Evolutionary conservation across 1,140 invertebrate genomes (phyloP), one percentile per base, ranked within the genome.

Genomic region (Pseudomyrmex flavicornis): DNA sequence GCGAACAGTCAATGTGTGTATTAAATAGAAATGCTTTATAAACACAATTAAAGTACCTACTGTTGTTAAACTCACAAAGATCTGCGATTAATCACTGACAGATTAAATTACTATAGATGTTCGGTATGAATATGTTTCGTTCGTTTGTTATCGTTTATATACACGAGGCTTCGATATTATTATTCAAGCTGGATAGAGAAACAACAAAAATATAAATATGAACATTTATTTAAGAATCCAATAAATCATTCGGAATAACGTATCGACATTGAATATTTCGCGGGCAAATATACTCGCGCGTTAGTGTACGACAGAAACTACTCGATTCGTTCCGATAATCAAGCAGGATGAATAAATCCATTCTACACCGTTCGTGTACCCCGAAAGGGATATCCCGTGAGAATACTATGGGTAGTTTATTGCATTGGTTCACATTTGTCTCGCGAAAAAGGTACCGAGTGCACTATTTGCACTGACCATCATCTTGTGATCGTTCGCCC

Each of bases 301-400:
- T 35, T 35, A 5, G 44, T 15, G 58, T 46, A 22, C 22, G 58
- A 63, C 80, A 63, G 76, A 72, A 46, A 46, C 44, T 17, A 72
- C 22, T 73, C 83, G 83, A 86, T 85, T 85, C 77, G 52, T 75
- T 59, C 54, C 22, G 84, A 87, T 83, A 87, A 87, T 83, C 82
- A 73, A 70, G 56, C 82, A 48, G 69, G 72, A 66, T 62, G 75
- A 87, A 87, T 87, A 87, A 87, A 87, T 83, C 79, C 44, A 61
- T 68, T 48, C 35, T n/a, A 17, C n/a, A 17, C n/a, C 74, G 17
- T 7, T 46, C 26, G 73, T 46, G 48, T 80, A 35, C 5, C 63
- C 70, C 72, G 66, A 85, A 83, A 87, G 79, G 84, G 68, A 70
- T 58, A 63, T 87, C 79, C 65, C 79, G 46, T 35, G 73, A 54